These are phyloP conservation scores for Porites lutea DNA, from an alignment of 64 coral and sea anemone genomes.

Conservation along the genomic window DNA sequence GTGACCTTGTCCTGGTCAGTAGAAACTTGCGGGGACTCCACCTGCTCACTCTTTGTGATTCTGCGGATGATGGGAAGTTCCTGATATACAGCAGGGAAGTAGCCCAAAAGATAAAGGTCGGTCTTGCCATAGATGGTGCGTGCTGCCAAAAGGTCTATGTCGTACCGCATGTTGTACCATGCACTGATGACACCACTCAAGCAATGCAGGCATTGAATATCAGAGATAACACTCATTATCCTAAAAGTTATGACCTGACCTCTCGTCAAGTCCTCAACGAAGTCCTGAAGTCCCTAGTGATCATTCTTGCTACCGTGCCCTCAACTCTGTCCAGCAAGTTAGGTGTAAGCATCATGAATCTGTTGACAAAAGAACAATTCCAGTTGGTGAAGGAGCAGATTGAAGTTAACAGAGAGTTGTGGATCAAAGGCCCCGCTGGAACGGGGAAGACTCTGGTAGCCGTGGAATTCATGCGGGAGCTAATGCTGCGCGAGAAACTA, in stretches of 20 bases:
- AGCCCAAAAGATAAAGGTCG: neutral
- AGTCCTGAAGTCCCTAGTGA: neutral
- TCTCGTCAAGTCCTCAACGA: neutral
- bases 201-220: neutral
- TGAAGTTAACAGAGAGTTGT: slow-evolving; percentile 6
- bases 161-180: neutral
- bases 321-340: neutral
- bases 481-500: neutral
- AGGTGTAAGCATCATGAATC: slow-evolving; percentile 3
- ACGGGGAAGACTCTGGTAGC: slow-evolving; percentile 7
- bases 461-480: neutral
- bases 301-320: neutral
- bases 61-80: neutral
- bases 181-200: neutral
- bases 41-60: neutral
- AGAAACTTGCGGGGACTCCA: neutral
- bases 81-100: neutral
- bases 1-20: slow-evolving; percentile 46
- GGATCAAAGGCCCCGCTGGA: neutral
- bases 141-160: neutral
- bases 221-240: neutral
- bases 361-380: neutral
- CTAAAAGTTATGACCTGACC: neutral
- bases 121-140: neutral
- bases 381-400: neutral